These are phyloP conservation scores for Garrulus glandarius DNA, from an alignment of 2,797 vertebrate genomes.

Conservation along the genomic window DNA sequence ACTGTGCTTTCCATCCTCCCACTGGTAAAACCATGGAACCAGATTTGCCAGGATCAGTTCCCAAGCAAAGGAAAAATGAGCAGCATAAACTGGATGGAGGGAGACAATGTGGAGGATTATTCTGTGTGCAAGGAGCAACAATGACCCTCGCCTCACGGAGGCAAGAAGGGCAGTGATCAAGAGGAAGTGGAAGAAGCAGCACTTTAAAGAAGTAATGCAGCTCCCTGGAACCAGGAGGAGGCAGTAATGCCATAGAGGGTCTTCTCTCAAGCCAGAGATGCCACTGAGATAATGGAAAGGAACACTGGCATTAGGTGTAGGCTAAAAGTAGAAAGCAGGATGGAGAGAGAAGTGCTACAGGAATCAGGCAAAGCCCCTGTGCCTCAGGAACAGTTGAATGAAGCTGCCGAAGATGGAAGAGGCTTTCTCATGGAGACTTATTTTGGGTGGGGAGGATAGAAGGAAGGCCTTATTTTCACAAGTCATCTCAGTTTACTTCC, in stretches of 20 bases:
- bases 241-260: background rate
- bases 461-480: background rate
- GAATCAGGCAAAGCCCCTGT: rapidly evolving
- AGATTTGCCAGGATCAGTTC: background rate
- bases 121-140: rapidly evolving
- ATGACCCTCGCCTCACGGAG: background rate
- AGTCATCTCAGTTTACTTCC: background rate
- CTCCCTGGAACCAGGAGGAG: background rate
- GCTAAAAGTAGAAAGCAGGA: background rate
- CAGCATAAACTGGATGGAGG: background rate
- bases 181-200: background rate
- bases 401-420: background rate
- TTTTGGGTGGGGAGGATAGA: background rate
- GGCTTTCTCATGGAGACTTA: background rate
- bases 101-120: background rate
- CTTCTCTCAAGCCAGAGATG: background rate
- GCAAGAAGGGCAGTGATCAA: background rate
- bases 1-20: background rate
- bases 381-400: background rate
- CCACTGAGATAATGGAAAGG: background rate
- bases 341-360: background rate
- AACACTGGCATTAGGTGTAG: background rate
- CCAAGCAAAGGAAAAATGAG: background rate
- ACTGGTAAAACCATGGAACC: rapidly evolving
- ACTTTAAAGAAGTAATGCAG: background rate